Base-by-base conservation (phyloP, 2,888 invertebrate genomes). In the Drosophila histrio region DNA sequence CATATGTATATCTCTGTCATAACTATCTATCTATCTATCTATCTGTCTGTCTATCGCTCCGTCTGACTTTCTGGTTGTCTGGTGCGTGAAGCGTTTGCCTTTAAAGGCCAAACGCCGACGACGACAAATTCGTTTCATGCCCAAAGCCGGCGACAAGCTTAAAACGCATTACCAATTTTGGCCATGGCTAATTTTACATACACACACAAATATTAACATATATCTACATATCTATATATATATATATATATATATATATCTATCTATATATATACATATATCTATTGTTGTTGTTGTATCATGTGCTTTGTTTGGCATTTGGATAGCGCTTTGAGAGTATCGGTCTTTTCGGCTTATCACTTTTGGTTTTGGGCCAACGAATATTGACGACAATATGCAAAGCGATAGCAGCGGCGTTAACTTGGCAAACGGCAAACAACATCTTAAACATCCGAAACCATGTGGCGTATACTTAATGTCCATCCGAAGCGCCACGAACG, bases 121-220 rank as follows among this genome's bases (percentile, higher is more conserved):
- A 81, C 85, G 75, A 79, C 72, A 76, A 85, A 72, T 85, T 75
- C 71, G 66, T 53, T 79, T 79, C 81, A 76, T 86, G 83, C 64
- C 81, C 81, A 86, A 76, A 81, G 50, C 44, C 57, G 86, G 73
- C 60, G 62, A 82, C 79, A 83, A 83, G 79, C 79, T 79, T 73
- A 62, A 81, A 86, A 83, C 74, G 72, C 74, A 77, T 80, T 74
- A 68, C 81, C 86, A 61, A 79, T 72, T 86, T 79, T 79, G 83
- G 81, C 79, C 74, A 72, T 77, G 80, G 71, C 84, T 83, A 81
- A 81, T 86, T 76, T 79, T 71, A 76, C 68, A 79, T 57, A 81
- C 22, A 30, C 15, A 43, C 8, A 32, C n/a, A 49, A 19, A 19
- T 34, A 30, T 9, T 9, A 8, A 26, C 19, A 39, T 21, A 44